Conservation (phyloP, 2,113 vertebrate species). For the Tachysurus vachellii region DNA sequence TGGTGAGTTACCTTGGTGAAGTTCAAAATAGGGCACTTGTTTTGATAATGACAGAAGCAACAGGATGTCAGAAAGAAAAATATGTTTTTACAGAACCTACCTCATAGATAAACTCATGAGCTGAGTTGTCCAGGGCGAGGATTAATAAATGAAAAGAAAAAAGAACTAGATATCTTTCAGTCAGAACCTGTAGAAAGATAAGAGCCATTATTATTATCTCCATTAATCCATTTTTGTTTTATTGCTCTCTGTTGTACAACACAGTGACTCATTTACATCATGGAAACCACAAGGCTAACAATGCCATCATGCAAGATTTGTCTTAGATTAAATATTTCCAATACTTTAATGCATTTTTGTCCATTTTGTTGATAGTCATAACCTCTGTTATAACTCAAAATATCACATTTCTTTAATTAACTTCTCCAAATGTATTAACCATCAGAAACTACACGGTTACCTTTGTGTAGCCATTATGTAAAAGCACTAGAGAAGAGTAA, state of each 20-base stretch:
- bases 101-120: constrained; percentile 74
- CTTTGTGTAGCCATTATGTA: constrained; percentile 70
- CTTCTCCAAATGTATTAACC: neutral
- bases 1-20: neutral
- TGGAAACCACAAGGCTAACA: neutral
- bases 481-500: constrained; percentile 73
- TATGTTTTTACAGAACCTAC: constrained; percentile 56
- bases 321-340: neutral
- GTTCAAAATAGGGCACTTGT: no score
- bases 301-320: neutral
- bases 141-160: constrained; percentile 81
- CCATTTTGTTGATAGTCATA: neutral
- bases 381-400: neutral
- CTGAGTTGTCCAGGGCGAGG: constrained; percentile 73
- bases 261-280: neutral
- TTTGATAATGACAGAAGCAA: neutral
- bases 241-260: no score
- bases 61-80: neutral
- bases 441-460: constrained; percentile 54
- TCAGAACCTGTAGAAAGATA: constrained; percentile 66
- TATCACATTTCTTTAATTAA: neutral
- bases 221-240: no score
- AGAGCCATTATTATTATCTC: neutral
- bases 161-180: constrained; percentile 75
- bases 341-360: neutral